A percentile compares a stretch with the other conserved stretches of the same genome.
Conservation (phyloP, 2,113 vertebrate genomes). For the Ceuthmochares aereus region DNA sequence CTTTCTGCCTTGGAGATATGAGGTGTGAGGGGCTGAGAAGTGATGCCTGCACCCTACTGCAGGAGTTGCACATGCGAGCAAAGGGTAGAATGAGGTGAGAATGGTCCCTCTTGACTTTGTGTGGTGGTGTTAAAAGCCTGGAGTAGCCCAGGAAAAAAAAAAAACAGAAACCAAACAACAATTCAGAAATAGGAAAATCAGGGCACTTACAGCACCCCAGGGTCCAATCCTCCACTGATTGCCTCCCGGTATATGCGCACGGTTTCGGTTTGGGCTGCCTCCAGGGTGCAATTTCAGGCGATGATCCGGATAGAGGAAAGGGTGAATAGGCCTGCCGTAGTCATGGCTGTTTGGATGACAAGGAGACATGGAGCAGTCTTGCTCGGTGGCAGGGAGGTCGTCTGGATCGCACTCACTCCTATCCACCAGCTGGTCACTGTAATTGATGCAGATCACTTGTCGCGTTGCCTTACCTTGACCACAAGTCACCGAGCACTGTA, state of each 20-base stretch:
- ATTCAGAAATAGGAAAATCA: neutral
- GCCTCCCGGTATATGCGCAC: slow-evolving; percentile 74
- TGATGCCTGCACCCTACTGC: neutral
- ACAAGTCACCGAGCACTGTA: slow-evolving; percentile 93
- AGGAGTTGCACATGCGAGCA: neutral
- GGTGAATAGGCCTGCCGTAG: slow-evolving; percentile 67
- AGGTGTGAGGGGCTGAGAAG: neutral
- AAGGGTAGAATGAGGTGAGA: neutral
- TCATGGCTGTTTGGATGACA: slow-evolving; percentile 86
- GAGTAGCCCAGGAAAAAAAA: neutral
- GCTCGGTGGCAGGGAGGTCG: slow-evolving; percentile 85
- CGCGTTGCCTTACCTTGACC: slow-evolving; percentile 93
- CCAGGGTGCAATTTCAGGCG: slow-evolving; percentile 76
- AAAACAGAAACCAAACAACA: no score
- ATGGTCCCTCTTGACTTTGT: neutral
- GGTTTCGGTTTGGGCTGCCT: slow-evolving; percentile 62
- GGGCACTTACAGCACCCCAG: slow-evolving; percentile 94
- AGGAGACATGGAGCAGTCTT: slow-evolving; percentile 92
- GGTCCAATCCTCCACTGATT: slow-evolving; percentile 96
- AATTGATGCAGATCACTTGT: slow-evolving; percentile 91
- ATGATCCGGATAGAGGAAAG: slow-evolving; percentile 75
- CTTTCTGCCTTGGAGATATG: neutral
- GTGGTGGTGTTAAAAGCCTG: neutral
- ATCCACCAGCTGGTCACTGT: slow-evolving; percentile 88
- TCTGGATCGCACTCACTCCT: slow-evolving; percentile 90